Conservation (phyloP, 2,113 vertebrate genomes). For the Cairina moschata region DNA sequence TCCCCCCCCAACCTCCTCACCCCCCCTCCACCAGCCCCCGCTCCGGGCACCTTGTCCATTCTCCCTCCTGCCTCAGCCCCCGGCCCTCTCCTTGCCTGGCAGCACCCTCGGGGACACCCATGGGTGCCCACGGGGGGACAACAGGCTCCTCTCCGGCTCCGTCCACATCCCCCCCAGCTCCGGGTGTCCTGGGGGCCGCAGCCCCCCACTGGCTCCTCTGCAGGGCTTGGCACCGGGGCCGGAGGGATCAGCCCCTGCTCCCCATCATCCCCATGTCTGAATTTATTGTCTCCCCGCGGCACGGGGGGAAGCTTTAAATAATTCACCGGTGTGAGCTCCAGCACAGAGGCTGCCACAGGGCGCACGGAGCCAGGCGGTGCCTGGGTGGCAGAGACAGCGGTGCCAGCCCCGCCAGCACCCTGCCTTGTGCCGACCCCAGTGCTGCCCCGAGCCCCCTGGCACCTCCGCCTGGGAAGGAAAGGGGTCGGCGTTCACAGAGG, state of each 20-base stretch:
- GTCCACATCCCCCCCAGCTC: fast-evolving
- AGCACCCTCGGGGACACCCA: neutral
- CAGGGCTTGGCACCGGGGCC: neutral
- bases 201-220: neutral
- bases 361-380: neutral
- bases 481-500: fast-evolving
- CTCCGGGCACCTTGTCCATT: neutral
- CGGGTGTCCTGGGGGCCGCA: neutral
- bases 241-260: neutral
- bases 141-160: neutral
- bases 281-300: neutral
- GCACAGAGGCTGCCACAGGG: conserved; percentile 58
- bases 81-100: neutral
- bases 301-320: conserved; percentile 50
- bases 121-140: neutral
- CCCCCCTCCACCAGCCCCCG: neutral
- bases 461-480: neutral
- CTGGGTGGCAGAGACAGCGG: conserved; percentile 48
- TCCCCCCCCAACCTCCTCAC: neutral
- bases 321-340: conserved; percentile 39
- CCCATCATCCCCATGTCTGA: neutral
- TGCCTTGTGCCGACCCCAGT: neutral
- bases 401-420: neutral
- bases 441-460: conserved; percentile 3
- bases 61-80: neutral